Base-by-base conservation (phyloP, 2,888 invertebrate genomes). In the Ctenicera cuprea region DNA sequence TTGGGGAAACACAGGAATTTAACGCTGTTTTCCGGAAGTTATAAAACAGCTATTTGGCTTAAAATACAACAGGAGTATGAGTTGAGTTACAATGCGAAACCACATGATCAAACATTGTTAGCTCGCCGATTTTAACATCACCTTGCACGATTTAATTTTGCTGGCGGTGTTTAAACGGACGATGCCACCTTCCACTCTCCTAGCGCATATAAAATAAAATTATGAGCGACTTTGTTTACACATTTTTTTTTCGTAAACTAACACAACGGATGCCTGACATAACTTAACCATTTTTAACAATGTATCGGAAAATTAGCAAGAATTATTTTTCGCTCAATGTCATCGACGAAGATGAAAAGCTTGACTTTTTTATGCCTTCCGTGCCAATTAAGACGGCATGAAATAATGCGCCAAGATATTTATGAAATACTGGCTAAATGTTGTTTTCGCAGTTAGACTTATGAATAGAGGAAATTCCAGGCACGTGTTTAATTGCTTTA, bases 361-460 rank as follows among this genome's bases (percentile, higher is more conserved):
- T 37, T 48, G 37, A 38, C 30, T 54, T 66, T 66, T 66, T 54
- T 41, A 54, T 16, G 52, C 65, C 45, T 45, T 33, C 57, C 33
- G 59, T 66, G 66, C 67, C 67, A 67, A 67, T 67, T 67, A 67
- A 33, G 52, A 54, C 14, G 54, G 38, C 54, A 67, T 45, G 59
- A 59, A 67, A 67, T 67, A 67, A 67, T 57, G 41, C 43, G 67
- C 57, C 67, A 59, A 67, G 67, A 67, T 57, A 57, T 67, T 67
- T 67, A 67, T 67, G 67, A 67, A 67, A 67, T 67, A 67, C 57
- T 38, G 20, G 37, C 22, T 45, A 33, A 43, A 48, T 30, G 48
- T 59, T 43, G 43, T 67, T 67, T 66, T 57, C 45, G 30, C n/a
- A n/a, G n/a, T n/a, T n/a, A n/a, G n/a, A n/a, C 14, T 41, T 30